phyloP scores from a whole-genome alignment of 2,888 invertebrate species.

The Cerastis rubricosa region DNA sequence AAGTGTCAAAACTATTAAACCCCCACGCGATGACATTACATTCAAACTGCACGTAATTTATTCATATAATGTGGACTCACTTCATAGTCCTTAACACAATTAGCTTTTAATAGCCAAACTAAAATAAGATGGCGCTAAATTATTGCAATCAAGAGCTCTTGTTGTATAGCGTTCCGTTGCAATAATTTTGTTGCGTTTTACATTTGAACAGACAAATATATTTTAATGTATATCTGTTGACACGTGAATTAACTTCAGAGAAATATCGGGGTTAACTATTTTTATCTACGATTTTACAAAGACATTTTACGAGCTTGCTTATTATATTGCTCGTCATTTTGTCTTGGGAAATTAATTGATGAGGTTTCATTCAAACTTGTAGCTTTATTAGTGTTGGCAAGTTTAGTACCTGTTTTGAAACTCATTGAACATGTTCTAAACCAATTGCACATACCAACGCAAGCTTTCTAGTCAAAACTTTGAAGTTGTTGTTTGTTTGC shows the following conservation, averaged over 20 bases:
- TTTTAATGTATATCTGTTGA: slow-evolving; percentile 67
- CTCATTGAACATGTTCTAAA: slow-evolving; percentile 2
- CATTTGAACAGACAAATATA: slow-evolving; percentile 67
- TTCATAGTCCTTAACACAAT: slow-evolving; percentile 84
- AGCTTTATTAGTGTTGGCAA: slow-evolving; percentile 26
- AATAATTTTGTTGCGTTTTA: slow-evolving; percentile 69
- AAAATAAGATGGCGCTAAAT: slow-evolving; percentile 84
- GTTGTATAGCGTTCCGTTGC: slow-evolving; percentile 69
- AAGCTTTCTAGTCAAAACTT: background rate
- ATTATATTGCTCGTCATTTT: slow-evolving; percentile 42
- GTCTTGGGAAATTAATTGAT: slow-evolving; percentile 53
- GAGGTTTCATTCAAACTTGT: slow-evolving; percentile 29
- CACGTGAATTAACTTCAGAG: slow-evolving; percentile 58
- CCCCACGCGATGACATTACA: slow-evolving; percentile 34
- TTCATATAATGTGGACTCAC: slow-evolving; percentile 61
- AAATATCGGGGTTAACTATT: slow-evolving; percentile 66
- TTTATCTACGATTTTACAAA: slow-evolving; percentile 58
- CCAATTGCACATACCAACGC: background rate
- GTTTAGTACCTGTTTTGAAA: background rate
- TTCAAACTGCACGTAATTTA: slow-evolving; percentile 53
- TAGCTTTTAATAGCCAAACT: slow-evolving; percentile 81
- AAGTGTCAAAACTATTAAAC: slow-evolving; percentile 37
- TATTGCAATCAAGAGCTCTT: slow-evolving; percentile 81
- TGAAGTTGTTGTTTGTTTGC: background rate
- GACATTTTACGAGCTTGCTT: slow-evolving; percentile 45